A percentile compares a stretch with the other conserved stretches of the same genome.
phyloP scores from a whole-genome alignment of 1,140 invertebrate genomes.

The Lerema accius region DNA sequence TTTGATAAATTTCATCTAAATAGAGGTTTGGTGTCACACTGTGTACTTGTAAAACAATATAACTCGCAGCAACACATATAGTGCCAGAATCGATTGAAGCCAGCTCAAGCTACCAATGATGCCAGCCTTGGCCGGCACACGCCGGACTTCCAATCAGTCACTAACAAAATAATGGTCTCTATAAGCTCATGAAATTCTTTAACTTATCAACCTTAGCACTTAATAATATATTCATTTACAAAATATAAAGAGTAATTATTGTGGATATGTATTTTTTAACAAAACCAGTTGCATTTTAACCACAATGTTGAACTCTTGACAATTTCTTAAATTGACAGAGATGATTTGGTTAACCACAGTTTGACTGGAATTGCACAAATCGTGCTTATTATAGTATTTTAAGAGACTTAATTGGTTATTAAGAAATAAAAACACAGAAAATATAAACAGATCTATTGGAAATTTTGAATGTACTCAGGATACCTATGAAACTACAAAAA shows the following conservation, averaged over 20 bases:
- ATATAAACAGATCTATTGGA: background rate
- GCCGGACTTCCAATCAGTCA: slow-evolving; percentile 39
- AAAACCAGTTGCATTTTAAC: slow-evolving; percentile 18
- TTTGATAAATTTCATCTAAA: slow-evolving; percentile 45
- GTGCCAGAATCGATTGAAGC: no score
- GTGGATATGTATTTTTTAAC: slow-evolving; percentile 29
- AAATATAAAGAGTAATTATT: slow-evolving; percentile 35
- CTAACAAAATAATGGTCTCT: slow-evolving; percentile 39
- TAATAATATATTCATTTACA: slow-evolving; percentile 37
- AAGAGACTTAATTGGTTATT: background rate
- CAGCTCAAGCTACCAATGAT: slow-evolving; percentile 38
- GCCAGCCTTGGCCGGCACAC: background rate
- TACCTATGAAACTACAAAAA: slow-evolving; percentile 13
- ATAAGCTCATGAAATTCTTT: slow-evolving; percentile 49
- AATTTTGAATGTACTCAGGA: slow-evolving; percentile 19
- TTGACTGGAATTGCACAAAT: slow-evolving; percentile 38
- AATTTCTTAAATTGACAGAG: slow-evolving; percentile 34
- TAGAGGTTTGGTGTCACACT: slow-evolving; percentile 30
- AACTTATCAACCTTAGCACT: slow-evolving; percentile 33
- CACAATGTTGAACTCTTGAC: slow-evolving; percentile 20
- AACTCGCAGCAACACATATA: background rate
- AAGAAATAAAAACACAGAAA: background rate
- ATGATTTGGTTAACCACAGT: slow-evolving; percentile 33
- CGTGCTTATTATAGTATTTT: slow-evolving; percentile 20
- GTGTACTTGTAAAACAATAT: slow-evolving; percentile 6